Conservation (phyloP, 1,140 invertebrate genomes). For the Cheumatopsyche charites region DNA sequence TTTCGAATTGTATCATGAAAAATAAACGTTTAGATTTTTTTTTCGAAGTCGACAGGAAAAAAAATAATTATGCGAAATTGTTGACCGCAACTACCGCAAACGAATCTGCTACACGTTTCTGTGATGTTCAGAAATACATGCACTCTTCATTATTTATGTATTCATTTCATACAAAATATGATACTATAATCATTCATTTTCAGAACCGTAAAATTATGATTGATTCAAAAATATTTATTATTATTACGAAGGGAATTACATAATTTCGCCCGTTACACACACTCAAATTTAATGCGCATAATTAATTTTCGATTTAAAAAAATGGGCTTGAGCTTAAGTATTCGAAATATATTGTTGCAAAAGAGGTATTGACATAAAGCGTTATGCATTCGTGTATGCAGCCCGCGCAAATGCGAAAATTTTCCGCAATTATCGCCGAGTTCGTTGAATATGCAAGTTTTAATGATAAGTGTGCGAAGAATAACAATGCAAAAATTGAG, state of each 20-base stretch:
- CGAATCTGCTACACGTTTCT: constrained; percentile 17
- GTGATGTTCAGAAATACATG: neutral
- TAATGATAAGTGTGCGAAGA: constrained; percentile 37
- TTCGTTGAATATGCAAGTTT: constrained; percentile 10
- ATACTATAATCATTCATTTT: too few relatives aligned
- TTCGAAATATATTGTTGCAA: neutral
- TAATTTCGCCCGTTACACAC: too few relatives aligned
- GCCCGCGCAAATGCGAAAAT: neutral
- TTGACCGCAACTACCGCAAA: constrained; percentile 22
- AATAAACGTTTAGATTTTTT: neutral
- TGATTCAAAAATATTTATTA: too few relatives aligned
- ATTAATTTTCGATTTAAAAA: too few relatives aligned
- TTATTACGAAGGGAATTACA: too few relatives aligned
- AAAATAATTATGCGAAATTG: constrained; percentile 1
- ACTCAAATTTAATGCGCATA: too few relatives aligned
- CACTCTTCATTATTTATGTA: too few relatives aligned
- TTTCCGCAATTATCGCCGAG: constrained; percentile 15
- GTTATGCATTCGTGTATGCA: neutral
- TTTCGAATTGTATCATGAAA: too few relatives aligned
- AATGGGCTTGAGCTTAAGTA: too few relatives aligned
- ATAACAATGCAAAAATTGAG: constrained; percentile 35
- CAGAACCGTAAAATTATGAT: too few relatives aligned
- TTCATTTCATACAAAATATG: too few relatives aligned
- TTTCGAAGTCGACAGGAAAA: neutral
- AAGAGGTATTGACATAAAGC: neutral